Evolutionary conservation across 2,113 vertebrate genomes (phyloP).

Genomic region (Campylomormyrus tamandua): DNA sequence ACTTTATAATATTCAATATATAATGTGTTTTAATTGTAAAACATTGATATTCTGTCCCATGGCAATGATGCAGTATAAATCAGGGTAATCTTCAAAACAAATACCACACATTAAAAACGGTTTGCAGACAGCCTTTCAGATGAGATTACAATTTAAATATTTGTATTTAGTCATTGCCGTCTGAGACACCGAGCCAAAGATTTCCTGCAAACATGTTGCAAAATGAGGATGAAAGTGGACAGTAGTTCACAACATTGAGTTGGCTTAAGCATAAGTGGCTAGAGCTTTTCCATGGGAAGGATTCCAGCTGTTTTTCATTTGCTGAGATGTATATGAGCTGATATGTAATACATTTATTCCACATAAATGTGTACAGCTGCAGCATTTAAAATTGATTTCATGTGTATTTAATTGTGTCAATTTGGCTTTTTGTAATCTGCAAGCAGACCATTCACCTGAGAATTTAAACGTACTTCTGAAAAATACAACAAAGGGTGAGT

Average conservation of each 20-base stretch:
- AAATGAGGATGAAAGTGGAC: not conserved
- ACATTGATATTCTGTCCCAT: not conserved
- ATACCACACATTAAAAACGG: not conserved
- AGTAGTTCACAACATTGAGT: not conserved
- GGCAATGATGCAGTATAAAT: not conserved
- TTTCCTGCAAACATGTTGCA: constrained; percentile 2
- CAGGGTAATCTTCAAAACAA: not conserved
- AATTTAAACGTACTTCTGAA: not conserved
- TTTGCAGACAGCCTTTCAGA: not conserved
- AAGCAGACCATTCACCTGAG: not conserved
- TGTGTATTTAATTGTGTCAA: not conserved
- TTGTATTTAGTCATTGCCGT: not conserved
- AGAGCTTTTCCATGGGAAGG: not conserved
- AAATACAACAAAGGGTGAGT: not conserved
- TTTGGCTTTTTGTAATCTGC: not conserved
- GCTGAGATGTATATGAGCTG: not conserved
- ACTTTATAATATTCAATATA: not conserved
- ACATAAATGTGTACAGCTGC: constrained; percentile 12
- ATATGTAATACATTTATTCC: constrained; percentile 37
- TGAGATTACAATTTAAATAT: constrained; percentile 9
- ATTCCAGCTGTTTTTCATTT: not conserved
- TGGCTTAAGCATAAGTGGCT: not conserved
- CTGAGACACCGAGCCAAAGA: constrained; percentile 2
- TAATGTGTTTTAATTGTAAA: not conserved
- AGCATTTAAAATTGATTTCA: not conserved